phyloP scores from a whole-genome alignment of 2,113 vertebrate genomes.

The Brienomyrus brachyistius region DNA sequence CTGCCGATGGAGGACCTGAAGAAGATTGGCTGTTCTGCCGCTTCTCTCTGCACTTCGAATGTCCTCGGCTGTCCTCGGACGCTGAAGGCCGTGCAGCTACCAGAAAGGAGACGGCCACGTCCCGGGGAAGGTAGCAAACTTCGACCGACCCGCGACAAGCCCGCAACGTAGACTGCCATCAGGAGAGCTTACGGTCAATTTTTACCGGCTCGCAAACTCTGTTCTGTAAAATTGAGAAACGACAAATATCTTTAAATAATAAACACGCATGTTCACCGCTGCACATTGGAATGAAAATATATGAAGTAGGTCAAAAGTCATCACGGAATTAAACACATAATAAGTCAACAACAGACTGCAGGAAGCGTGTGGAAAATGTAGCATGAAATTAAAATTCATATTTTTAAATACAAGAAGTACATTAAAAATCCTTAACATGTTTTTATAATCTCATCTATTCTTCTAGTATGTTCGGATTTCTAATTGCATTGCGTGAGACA shows the following conservation, averaged over 20 bases:
- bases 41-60: conserved; percentile 31
- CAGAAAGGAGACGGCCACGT: background rate
- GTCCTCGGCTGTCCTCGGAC: conserved; percentile 1
- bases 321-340: background rate
- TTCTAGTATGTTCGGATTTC: background rate
- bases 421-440: background rate
- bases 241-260: background rate
- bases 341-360: background rate
- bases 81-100: background rate
- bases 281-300: background rate
- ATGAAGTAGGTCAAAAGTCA: background rate
- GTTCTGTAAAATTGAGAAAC: background rate
- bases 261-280: background rate
- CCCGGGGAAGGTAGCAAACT: background rate
- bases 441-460: background rate
- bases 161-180: background rate
- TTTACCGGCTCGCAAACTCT: background rate
- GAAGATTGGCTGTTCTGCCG: conserved; percentile 25
- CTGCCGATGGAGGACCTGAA: conserved; percentile 38
- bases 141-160: background rate
- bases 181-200: background rate
- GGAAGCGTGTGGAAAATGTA: background rate
- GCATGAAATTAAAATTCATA: background rate
- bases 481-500: background rate
- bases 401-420: background rate